Evolutionary conservation across 2,888 invertebrate species (phyloP).

Genomic region (Phyllotreta cruciferae): DNA sequence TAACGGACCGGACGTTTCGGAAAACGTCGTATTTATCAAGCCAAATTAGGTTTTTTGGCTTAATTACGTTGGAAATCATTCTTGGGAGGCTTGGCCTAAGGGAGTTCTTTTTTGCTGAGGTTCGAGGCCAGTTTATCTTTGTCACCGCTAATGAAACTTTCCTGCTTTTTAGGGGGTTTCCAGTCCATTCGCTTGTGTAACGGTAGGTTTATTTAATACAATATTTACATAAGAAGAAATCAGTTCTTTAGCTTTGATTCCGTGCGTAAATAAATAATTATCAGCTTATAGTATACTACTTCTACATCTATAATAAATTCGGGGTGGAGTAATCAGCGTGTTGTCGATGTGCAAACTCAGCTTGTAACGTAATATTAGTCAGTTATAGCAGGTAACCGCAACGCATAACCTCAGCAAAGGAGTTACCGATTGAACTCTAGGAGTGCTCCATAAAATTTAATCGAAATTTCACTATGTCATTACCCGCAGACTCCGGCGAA

Average conservation of each 20-base stretch:
- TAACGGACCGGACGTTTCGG: conserved; percentile 28
- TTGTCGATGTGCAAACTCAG: conserved; percentile 9
- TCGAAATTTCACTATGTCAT: conserved; percentile 16
- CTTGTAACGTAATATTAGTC: conserved; percentile 9
- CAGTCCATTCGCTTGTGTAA: background rate
- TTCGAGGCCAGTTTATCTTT: conserved; percentile 24
- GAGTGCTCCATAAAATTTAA: conserved; percentile 12
- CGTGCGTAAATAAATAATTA: background rate
- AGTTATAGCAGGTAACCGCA: conserved; percentile 14
- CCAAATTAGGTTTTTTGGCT: conserved; percentile 29
- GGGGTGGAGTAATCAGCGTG: background rate
- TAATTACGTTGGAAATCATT: conserved; percentile 29
- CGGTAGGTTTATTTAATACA: no score
- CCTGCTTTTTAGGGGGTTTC: conserved; percentile 1
- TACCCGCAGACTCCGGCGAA: background rate
- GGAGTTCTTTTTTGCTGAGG: conserved; percentile 8
- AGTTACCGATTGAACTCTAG: conserved; percentile 2
- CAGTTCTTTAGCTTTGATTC: background rate
- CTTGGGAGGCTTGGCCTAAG: conserved; percentile 2
- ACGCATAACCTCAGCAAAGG: conserved; percentile 18
- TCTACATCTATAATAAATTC: background rate
- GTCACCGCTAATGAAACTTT: conserved; percentile 21
- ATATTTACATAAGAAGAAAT: no score
- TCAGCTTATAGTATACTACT: background rate
- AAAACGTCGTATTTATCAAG: conserved; percentile 30